A percentile compares a stretch with the other conserved stretches of the same genome.
These are phyloP conservation scores for Limnephilus lunatus DNA, from an alignment of 2,888 invertebrate genomes.

Conservation along the genomic window DNA sequence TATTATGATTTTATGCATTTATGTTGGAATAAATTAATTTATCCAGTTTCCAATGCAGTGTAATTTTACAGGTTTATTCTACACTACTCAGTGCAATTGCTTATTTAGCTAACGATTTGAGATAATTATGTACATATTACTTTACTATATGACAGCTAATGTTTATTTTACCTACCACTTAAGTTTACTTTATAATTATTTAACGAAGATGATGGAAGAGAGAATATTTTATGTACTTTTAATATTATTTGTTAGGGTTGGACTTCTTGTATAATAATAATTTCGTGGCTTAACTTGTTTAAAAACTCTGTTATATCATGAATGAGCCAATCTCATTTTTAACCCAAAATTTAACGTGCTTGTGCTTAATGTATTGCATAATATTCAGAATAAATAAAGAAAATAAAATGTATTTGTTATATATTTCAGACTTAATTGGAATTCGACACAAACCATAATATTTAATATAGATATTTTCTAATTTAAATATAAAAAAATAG, in stretches of 20 bases:
- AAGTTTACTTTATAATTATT: neutral
- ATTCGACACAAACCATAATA: too few relatives aligned
- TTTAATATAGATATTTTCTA: too few relatives aligned
- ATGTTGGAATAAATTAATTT: neutral
- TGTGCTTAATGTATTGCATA: neutral
- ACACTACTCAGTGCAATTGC: neutral
- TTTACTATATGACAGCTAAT: neutral
- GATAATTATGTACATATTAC: neutral
- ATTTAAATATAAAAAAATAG: too few relatives aligned
- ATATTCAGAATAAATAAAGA: too few relatives aligned
- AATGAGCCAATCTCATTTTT: neutral
- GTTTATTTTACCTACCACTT: neutral
- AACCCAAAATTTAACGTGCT: neutral
- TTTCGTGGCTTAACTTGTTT: neutral
- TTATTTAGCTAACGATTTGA: neutral
- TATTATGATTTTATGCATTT: neutral
- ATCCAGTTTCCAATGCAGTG: neutral
- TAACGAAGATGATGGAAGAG: neutral
- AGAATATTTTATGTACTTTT: neutral
- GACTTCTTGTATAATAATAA: neutral
- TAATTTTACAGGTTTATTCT: neutral
- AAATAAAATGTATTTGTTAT: too few relatives aligned
- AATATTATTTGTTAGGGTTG: neutral
- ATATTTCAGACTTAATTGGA: too few relatives aligned
- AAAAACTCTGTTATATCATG: neutral